Base-by-base conservation (phyloP, 2,113 vertebrate species). In the Eira barbara region DNA sequence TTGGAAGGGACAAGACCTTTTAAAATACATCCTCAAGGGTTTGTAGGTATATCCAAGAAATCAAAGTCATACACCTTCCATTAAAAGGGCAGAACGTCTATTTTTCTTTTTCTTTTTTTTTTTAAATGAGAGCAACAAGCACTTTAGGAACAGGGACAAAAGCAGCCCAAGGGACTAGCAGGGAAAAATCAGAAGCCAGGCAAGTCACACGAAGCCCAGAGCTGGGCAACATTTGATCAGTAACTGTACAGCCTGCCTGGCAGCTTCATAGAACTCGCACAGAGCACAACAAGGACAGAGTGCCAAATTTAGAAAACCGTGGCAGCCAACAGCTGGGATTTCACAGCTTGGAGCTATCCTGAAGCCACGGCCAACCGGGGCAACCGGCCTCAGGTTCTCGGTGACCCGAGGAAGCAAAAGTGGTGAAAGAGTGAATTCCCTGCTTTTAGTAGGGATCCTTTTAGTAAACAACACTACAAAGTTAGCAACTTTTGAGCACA, bases 111-210 rank as follows among this genome's bases (percentile, higher is more conserved):
- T 83, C 27, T 73, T 79, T 73, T 13, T 73, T 45, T 29, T 47
- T 76, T 83, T 31, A 17, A 6, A 61, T 39, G 18, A 93, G n/a
- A 7, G 6, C 31, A 42, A 10, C 36, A n/a, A 84, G 9, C 79
- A 11, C 25, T 4, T n/a, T 36, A 47, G 3, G 0, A 1, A 57
- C 23, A n/a, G 15, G 27, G 5, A 18, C 42, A 11, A 14, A 42
- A 31, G 20, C 23, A 65, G 20, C 7, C 12, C n/a, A 11, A 2
- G 3, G 18, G 27, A 65, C 20, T 6, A 29, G 14, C 9, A 42
- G 27, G 6, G 59, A 83, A 79, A 21, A 52, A 47, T 11, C 79
- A 93, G 49, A 57, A 42, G 25, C 25, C 17, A 3, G n/a, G 3
- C 17, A 36, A 27, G 8, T 93, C 29, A 81, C 49, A 34, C 14